These are phyloP conservation scores for Trichopoda pennipes DNA, from an alignment of 2,888 invertebrate genomes.

Conservation along the genomic window DNA sequence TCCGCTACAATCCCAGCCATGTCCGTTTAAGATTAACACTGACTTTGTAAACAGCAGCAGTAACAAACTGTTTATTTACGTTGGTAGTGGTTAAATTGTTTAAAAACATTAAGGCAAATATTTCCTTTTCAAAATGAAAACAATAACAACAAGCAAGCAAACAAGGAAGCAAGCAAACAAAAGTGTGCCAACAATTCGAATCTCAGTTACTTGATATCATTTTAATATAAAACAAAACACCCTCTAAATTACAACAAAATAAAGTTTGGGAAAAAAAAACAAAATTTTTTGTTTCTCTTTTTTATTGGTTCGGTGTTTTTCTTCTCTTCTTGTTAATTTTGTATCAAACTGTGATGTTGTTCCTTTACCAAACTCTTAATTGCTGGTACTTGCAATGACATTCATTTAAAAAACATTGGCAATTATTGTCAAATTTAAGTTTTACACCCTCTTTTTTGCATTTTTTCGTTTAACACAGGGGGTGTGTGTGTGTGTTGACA, in stretches of 20 bases:
- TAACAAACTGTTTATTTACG: constrained; percentile 7
- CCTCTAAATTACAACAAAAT: constrained; percentile 48
- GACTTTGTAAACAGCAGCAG: constrained; percentile 44
- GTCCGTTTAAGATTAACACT: constrained; percentile 66
- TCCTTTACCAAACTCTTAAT: constrained; percentile 61
- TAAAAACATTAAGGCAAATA: constrained; percentile 58
- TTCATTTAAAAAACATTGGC: constrained; percentile 68
- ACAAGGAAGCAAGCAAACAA: constrained; percentile 8
- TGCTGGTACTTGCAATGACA: constrained; percentile 53
- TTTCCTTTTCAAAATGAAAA: constrained; percentile 27
- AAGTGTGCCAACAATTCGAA: constrained; percentile 54
- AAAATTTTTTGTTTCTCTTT: constrained; percentile 27
- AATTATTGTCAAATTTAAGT: constrained; percentile 71
- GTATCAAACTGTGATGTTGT: constrained; percentile 29
- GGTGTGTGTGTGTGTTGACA: constrained; percentile 2
- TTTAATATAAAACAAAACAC: constrained; percentile 30
- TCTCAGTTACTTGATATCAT: constrained; percentile 1
- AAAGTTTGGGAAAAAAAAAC: constrained; percentile 10
- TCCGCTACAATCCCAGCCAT: constrained; percentile 70
- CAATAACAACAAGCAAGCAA: constrained; percentile 21
- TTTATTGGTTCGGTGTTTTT: constrained; percentile 15
- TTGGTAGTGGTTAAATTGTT: constrained; percentile 54
- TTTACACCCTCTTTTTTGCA: constrained; percentile 55
- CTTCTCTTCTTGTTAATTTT: too few relatives aligned
- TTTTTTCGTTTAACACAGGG: constrained; percentile 24